phyloP scores from a whole-genome alignment of 2,888 invertebrate species.

The Cataglyphis altisquamis region DNA sequence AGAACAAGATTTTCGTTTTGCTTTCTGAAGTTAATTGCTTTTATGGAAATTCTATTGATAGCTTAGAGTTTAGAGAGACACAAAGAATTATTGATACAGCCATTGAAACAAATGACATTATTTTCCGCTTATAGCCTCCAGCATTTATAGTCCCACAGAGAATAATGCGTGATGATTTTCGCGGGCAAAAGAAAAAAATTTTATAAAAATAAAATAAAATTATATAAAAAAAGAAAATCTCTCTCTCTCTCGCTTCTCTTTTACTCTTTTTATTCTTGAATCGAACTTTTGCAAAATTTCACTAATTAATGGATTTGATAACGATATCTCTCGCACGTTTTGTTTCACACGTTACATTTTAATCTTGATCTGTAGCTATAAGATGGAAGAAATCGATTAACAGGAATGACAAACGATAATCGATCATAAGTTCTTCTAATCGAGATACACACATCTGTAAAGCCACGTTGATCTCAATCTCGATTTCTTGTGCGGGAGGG shows the following conservation, averaged over 20 bases:
- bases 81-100: neutral
- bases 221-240: too few species aligned
- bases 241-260: too few species aligned
- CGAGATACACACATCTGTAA: conserved; percentile 29
- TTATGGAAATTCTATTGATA: neutral
- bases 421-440: neutral
- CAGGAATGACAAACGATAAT: neutral
- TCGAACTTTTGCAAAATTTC: neutral
- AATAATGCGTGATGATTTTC: neutral
- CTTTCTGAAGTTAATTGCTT: neutral
- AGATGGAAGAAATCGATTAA: neutral
- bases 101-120: conserved; percentile 17
- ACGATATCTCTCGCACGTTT: neutral
- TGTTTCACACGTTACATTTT: neutral
- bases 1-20: neutral
- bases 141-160: neutral
- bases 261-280: too few species aligned
- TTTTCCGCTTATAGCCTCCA: neutral
- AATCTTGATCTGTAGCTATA: neutral
- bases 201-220: neutral
- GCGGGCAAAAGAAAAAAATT: neutral
- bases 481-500: conserved; percentile 41
- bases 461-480: conserved; percentile 65
- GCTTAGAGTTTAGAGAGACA: conserved; percentile 8
- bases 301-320: neutral